Evolutionary conservation across 2,888 invertebrate species (phyloP).

Genomic region (Diploptera punctata): DNA sequence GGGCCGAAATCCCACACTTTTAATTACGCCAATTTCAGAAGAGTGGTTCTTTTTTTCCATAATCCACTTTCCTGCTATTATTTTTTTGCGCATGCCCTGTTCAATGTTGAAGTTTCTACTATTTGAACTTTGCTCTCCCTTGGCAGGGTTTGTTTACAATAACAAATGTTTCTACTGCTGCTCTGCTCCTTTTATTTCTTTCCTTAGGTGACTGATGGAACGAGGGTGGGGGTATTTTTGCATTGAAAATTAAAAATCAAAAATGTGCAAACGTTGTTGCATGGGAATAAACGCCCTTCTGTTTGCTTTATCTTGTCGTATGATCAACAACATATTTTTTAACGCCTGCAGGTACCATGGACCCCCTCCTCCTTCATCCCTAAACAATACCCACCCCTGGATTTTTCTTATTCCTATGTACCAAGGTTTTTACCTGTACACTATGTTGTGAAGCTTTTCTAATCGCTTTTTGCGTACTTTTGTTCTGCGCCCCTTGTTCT

Average conservation of each 20-base stretch:
- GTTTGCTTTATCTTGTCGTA: slow-evolving; percentile 41
- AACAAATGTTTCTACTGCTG: slow-evolving; percentile 17
- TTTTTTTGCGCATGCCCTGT: no score
- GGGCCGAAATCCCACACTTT: no score
- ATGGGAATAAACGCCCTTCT: slow-evolving; percentile 35
- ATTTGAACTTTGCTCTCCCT: no score
- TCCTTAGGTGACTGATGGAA: slow-evolving; percentile 9
- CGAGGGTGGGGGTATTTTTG: slow-evolving; percentile 17
- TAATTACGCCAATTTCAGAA: no score
- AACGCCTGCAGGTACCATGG: slow-evolving; percentile 30
- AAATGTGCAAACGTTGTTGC: slow-evolving; percentile 33
- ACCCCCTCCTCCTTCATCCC: slow-evolving; percentile 3
- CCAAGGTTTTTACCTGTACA: slow-evolving; percentile 15
- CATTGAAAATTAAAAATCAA: slow-evolving; percentile 28
- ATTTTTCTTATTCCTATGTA: slow-evolving; percentile 17
- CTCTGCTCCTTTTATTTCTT: slow-evolving; percentile 14
- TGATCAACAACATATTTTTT: slow-evolving; percentile 37
- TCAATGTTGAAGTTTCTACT: no score
- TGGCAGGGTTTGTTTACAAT: no score
- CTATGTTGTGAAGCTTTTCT: neutral
- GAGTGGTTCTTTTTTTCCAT: no score
- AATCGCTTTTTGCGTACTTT: slow-evolving; percentile 17
- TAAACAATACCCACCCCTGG: slow-evolving; percentile 16
- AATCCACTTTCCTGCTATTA: no score
- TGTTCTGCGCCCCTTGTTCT: neutral